A percentile compares a stretch with the other conserved stretches of the same genome.
Conservation (phyloP, 2,888 invertebrate genomes). For the Spicauda simplicius region DNA sequence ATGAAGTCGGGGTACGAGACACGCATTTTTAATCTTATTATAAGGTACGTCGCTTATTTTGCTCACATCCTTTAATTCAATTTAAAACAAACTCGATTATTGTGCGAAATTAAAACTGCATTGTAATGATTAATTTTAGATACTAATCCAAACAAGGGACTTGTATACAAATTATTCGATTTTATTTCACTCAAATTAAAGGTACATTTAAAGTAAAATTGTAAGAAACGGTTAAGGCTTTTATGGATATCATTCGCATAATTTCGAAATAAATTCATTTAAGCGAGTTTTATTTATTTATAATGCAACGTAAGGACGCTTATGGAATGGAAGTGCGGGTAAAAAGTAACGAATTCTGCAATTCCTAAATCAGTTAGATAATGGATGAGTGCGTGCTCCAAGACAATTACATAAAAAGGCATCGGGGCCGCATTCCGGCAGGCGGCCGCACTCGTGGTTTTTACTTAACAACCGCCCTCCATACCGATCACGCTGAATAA, state of each 20-base stretch:
- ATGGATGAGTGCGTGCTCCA: conserved; percentile 81
- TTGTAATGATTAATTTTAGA: background rate
- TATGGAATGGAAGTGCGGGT: conserved; percentile 40
- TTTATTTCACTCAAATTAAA: background rate
- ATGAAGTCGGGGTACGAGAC: conserved; percentile 65
- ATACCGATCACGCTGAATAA: conserved; percentile 84
- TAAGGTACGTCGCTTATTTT: conserved; percentile 12
- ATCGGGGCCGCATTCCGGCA: conserved; percentile 72
- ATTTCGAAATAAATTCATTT: conserved; percentile 32
- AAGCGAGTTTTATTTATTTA: conserved; percentile 31
- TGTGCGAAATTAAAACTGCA: conserved; percentile 10
- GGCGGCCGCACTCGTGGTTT: conserved; percentile 65
- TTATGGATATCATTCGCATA: conserved; percentile 30
- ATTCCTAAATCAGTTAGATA: conserved; percentile 77
- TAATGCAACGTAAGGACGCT: conserved; percentile 29
- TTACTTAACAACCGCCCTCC: conserved; percentile 67
- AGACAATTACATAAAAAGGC: conserved; percentile 82
- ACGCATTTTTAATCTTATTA: conserved; percentile 60
- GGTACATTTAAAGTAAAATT: conserved; percentile 1
- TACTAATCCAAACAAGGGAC: background rate
- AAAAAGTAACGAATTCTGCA: conserved; percentile 60
- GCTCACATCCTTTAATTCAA: conserved; percentile 26
- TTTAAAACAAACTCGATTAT: conserved; percentile 22
- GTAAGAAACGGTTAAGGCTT: conserved; percentile 2
- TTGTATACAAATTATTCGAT: background rate